A percentile compares a stretch with the other conserved stretches of the same genome.
These are phyloP conservation scores for Perca fluviatilis DNA, from an alignment of 2,113 vertebrate genomes.

Conservation along the genomic window DNA sequence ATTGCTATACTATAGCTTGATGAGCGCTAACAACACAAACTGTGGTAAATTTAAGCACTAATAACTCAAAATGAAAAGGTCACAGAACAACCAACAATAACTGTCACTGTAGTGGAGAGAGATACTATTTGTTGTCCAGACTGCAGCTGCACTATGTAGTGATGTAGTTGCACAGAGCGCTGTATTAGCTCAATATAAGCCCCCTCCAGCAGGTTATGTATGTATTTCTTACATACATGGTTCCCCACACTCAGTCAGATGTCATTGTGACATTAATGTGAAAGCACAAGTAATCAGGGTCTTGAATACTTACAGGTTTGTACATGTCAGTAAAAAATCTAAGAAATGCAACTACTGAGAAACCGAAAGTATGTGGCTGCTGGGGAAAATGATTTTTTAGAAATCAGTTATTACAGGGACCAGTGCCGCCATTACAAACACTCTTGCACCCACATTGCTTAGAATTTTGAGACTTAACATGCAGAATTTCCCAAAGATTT, in stretches of 20 bases:
- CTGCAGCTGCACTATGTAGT: conserved; percentile 31
- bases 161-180: conserved; percentile 34
- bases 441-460: conserved; percentile 44
- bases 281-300: conserved; percentile 79
- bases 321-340: conserved; percentile 66
- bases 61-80: conserved; percentile 22
- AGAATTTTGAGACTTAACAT: conserved; percentile 65
- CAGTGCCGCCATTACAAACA: conserved; percentile 61
- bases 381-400: conserved; percentile 32
- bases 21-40: background rate
- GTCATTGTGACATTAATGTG: conserved; percentile 50
- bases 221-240: conserved; percentile 31
- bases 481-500: conserved; percentile 74
- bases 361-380: conserved; percentile 55
- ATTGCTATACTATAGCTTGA: conserved; percentile 8
- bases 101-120: conserved; percentile 13
- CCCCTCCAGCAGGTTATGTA: conserved; percentile 38
- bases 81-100: conserved; percentile 14
- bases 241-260: conserved; percentile 38
- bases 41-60: conserved; percentile 9
- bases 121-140: conserved; percentile 24
- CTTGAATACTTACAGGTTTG: conserved; percentile 64
- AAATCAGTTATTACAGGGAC: conserved; percentile 64
- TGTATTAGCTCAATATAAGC: conserved; percentile 17
- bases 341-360: conserved; percentile 75